Evolutionary conservation across 2,888 invertebrate species (phyloP), one percentile per base, ranked within the genome.

Genomic region (Brassicogethes aeneus): DNA sequence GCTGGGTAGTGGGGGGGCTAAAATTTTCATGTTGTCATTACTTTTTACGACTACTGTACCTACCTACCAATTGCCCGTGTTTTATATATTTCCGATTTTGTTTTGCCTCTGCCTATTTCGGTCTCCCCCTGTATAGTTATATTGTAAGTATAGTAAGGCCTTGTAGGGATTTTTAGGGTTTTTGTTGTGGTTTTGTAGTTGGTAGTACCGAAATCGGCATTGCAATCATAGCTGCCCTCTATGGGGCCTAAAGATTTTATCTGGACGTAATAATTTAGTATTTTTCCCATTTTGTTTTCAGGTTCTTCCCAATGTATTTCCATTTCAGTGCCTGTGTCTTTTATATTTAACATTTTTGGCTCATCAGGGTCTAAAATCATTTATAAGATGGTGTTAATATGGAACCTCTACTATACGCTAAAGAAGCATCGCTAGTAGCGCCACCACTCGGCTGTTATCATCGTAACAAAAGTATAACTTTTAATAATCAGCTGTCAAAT

Each of bases 251-350:
- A 23, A 23, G 23, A 23, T 10, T 23, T 10, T 10, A 23, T 7
- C 23, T 31, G 34, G n/a, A 56, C 33, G 10, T 23, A 17, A 36
- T 53, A 57, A 5, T 15, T 35, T 32, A 17, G 31, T 17, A 53
- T 39, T 33, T 43, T 7, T 3, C 54, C 55, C 1, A 49, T 52
- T 16, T 53, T 42, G 30, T 48, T 44, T 12, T 13, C 10, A 0
- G 55, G 54, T 36, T 37, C 17, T 3, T 38, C 17, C 59, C 59
- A 59, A 15, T 34, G 41, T 29, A 57, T 36, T 2, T 14, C 39
- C 33, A 51, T 53, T 3, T 36, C 41, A 5, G 35, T 47, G 2
- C 42, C 31, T 17, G 31, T 37, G 7, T 38, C 31, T 2, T 7
- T 16, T 30, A 45, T 12, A 17, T 36, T 37, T 16, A 56, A 33